Evolutionary conservation across 2,888 invertebrate genomes (phyloP), one percentile per base, ranked within the genome.

Genomic region (Drosophila longiperda): DNA sequence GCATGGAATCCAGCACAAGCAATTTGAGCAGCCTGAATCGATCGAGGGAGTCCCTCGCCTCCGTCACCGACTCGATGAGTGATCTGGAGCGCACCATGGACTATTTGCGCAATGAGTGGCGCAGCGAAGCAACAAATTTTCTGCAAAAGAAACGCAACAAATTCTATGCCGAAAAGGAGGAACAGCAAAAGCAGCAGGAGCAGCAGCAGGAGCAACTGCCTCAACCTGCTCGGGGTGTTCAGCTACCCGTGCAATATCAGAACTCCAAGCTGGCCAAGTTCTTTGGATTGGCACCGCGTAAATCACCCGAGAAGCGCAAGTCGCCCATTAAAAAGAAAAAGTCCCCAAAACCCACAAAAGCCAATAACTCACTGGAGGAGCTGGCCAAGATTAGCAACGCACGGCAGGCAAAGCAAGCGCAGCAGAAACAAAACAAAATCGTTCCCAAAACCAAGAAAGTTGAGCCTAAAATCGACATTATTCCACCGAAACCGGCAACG

Each of bases 61-160:
- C 91, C 0, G 80, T 81, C 12, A 90, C 90, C 1, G 91, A 91
- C 15, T 87, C 88, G 3, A 78, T 92, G 58, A 92, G 89, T 73
- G 93, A 93, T 71, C 75, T 93, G 34, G 93, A 93, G 42, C 91
- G 89, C 48, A 93, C 93, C 1, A 92, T 93, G 92, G 92, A 93
- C 38, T 92, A 92, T 73, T 73, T 93, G 36, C 91, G 92, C 61
- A 83, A 89, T 6, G 93, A 92, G 64, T 93, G 93, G 93, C 91
- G 85, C 12, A 91, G 79, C 52, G 93, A 93, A 69, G 93, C 93
- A 0, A 91, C 92, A 0, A 92, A 92, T 64, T 93, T 93, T 42
- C 69, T 93, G 52, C 92, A 93, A 73, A 92, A 90, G 69, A 93
- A 93, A 74, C 90, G 93, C 1, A 84, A 90, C 6, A 89, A 85